Evolutionary conservation across 2,888 invertebrate genomes (phyloP), one percentile per base, ranked within the genome.

Genomic region (Clivina fossor): DNA sequence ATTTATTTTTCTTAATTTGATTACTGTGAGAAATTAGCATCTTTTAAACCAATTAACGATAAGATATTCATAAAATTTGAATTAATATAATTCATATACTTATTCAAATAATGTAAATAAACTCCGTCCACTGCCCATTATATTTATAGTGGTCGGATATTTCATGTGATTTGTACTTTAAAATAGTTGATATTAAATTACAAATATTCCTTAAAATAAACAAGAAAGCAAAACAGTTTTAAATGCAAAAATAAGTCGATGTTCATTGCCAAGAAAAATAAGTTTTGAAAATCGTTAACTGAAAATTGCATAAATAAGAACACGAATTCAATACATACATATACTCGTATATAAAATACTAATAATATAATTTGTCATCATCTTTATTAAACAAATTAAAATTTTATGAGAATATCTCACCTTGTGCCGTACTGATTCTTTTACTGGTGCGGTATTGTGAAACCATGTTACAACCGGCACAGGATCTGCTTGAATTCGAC

Each of bases 401-500:
- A 51, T 41, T n/a, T 32, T 40, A 40, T 16, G 18, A 13, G 30
- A 24, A 18, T 26, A 15, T 58, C 68, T 64, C 68, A 93, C 93
- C 86, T 91, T 92, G 76, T 93, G 93, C 73, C 94, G 87, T 65
- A 86, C 74, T 67, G 88, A 85, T 72, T 87, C 89, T 69, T 83
- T 82, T 64, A 95, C 93, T 67, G 85, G 80, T 64, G 79, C 82
- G 59, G 88, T 88, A 76, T 92, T 90, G 76, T 93, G 93, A 77
- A 86, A 93, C 94, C 94, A 95, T 67, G 82, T 80, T 62, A 95
- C 91, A 66, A 82, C 82, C 64, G 94, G 94, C 69, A 88, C 84
- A 57, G 94, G 94, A 76, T 94, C 93, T 65, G 94, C 93, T 71
- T 92, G 90, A 70, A 94, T 93, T 71, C 92, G 86, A 78, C 94